Evolutionary conservation across 2,888 invertebrate species (phyloP).

Genomic region (Drosophila neotestacea): DNA sequence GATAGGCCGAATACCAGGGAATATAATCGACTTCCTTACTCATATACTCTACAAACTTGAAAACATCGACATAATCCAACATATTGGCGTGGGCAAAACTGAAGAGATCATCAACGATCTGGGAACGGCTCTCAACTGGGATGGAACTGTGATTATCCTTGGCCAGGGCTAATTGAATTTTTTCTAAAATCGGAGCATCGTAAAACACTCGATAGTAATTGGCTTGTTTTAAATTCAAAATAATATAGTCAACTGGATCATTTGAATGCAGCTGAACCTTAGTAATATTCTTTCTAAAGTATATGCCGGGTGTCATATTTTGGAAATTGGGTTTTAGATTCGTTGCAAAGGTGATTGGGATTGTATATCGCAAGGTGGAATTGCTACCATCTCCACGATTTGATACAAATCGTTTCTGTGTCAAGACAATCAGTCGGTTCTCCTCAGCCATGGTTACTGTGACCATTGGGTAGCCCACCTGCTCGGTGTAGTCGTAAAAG

Average conservation of each 20-base stretch:
- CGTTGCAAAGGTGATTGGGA: conserved; percentile 82
- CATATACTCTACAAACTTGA: conserved; percentile 90
- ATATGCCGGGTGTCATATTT: conserved; percentile 63
- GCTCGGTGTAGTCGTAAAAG: conserved; percentile 88
- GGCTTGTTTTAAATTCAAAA: conserved; percentile 80
- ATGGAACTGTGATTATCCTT: conserved; percentile 60
- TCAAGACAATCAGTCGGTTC: conserved; percentile 36
- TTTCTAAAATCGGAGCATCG: conserved; percentile 87
- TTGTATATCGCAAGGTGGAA: conserved; percentile 64
- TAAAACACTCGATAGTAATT: conserved; percentile 89
- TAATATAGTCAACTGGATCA: conserved; percentile 74
- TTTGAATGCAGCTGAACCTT: conserved; percentile 27
- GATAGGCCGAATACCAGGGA: conserved; percentile 91
- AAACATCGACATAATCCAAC: conserved; percentile 81
- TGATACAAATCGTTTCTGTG: conserved; percentile 75
- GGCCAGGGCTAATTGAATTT: conserved; percentile 58
- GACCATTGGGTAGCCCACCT: conserved; percentile 89
- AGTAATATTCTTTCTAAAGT: conserved; percentile 51
- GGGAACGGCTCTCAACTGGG: conserved; percentile 88
- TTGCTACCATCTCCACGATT: conserved; percentile 60
- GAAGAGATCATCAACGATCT: conserved; percentile 90
- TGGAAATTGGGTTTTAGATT: conserved; percentile 63
- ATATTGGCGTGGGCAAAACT: conserved; percentile 87
- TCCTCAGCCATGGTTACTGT: conserved; percentile 82
- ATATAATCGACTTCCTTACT: conserved; percentile 88